Conservation (phyloP, 1,140 invertebrate genomes). For the Cydia fagiglandana region DNA sequence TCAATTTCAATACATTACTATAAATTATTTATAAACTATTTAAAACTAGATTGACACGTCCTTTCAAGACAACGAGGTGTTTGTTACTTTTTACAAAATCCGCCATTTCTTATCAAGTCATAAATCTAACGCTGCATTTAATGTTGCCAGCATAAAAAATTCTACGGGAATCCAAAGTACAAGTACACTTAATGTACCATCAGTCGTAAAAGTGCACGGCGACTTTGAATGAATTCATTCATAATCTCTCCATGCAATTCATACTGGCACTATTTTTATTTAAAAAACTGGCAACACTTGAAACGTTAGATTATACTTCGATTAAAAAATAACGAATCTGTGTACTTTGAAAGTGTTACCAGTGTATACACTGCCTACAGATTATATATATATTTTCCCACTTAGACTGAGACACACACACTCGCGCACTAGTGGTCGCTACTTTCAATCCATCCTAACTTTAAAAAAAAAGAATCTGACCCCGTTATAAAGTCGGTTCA, state of each 20-base stretch:
- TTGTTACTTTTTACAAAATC: not conserved
- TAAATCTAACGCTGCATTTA: not conserved
- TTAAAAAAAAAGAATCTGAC: not conserved
- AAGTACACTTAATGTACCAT: no score
- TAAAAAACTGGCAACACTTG: not conserved
- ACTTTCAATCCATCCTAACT: not conserved
- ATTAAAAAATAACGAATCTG: not conserved
- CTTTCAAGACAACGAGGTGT: not conserved
- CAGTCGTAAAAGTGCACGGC: no score
- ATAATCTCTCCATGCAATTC: not conserved
- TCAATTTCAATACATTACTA: not conserved
- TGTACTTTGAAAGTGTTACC: not conserved
- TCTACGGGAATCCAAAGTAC: not conserved
- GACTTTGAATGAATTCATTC: no score
- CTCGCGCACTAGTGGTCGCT: not conserved
- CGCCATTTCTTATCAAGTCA: not conserved
- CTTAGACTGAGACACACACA: not conserved
- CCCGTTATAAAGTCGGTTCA: no score
- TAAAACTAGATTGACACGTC: slow-evolving; percentile 8
- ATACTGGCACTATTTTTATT: not conserved
- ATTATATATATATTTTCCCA: slow-evolving; percentile 12
- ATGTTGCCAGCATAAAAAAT: not conserved
- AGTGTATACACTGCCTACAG: not conserved
- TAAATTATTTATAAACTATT: slow-evolving; percentile 15
- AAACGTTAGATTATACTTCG: not conserved